These are phyloP conservation scores for Stenotaenia linearis DNA, from an alignment of 2,888 invertebrate species.

Conservation along the genomic window DNA sequence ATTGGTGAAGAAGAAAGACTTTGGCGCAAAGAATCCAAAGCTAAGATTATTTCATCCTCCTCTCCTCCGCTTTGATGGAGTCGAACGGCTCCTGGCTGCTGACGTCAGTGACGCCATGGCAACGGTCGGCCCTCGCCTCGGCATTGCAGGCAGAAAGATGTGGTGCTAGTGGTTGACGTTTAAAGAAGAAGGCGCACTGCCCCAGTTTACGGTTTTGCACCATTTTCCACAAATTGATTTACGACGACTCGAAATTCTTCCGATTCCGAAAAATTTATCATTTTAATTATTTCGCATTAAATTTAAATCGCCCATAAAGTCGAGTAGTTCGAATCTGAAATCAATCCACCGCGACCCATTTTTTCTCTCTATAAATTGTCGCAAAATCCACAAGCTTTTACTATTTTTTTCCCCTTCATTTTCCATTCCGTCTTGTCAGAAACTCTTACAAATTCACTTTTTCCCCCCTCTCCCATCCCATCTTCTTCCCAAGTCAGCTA, in stretches of 20 bases:
- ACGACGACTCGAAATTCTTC: no score
- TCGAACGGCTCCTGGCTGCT: background rate
- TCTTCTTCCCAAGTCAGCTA: background rate
- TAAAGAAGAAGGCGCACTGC: background rate
- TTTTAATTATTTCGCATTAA: background rate
- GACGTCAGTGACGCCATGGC: background rate
- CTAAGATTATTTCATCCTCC: conserved; percentile 6
- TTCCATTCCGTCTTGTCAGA: background rate
- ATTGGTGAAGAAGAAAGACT: background rate
- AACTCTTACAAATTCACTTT: conserved; percentile 2
- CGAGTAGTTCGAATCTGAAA: background rate
- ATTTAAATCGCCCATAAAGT: no score
- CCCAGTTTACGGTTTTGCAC: background rate
- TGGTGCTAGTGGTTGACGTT: background rate
- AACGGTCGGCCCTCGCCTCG: background rate
- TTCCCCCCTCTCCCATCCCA: background rate
- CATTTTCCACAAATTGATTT: background rate
- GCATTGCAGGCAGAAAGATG: conserved; percentile 11
- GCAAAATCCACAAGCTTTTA: background rate
- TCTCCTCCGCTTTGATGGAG: background rate
- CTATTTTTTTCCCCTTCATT: background rate
- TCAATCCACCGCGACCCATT: background rate
- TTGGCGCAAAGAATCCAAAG: background rate
- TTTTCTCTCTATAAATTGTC: background rate
- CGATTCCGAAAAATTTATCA: background rate